A percentile compares a stretch with the other conserved stretches of the same genome.
These are phyloP conservation scores for Actinernus sp. DNA, from an alignment of 92 coral and sea anemone genomes.

Conservation along the genomic window DNA sequence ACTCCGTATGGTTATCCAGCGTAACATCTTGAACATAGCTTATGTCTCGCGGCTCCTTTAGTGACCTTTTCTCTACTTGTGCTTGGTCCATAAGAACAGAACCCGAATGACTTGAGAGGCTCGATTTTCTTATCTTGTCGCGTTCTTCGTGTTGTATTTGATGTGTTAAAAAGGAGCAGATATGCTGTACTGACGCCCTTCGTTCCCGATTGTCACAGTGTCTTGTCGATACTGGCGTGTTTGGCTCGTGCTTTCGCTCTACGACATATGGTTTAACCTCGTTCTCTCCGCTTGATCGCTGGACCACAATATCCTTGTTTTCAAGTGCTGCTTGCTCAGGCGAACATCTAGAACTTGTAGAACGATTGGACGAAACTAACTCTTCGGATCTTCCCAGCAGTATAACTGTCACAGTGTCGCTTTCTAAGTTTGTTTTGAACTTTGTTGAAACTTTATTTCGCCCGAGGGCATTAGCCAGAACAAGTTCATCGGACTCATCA, in stretches of 20 bases:
- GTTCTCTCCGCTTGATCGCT: slow-evolving; percentile 4
- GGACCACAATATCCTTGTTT: neutral
- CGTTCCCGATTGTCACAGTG: neutral
- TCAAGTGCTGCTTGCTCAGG: too few species aligned
- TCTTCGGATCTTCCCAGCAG: too few species aligned
- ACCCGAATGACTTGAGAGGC: neutral
- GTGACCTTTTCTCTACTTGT: too few species aligned
- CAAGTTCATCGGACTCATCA: neutral
- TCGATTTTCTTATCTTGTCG: neutral
- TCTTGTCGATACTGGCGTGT: neutral
- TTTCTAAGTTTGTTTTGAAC: too few species aligned
- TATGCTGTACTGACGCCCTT: slow-evolving; percentile 1
- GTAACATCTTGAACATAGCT: neutral
- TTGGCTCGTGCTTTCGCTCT: neutral
- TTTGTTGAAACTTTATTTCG: neutral
- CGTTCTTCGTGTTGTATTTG: neutral
- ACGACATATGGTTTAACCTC: neutral
- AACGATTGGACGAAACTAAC: too few species aligned
- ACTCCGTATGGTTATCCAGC: slow-evolving; percentile 21
- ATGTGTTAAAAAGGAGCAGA: neutral
- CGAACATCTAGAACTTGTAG: too few species aligned
- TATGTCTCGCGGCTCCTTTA: too few species aligned
- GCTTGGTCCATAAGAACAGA: neutral
- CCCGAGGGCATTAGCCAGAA: slow-evolving; percentile 7
- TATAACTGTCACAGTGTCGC: too few species aligned